These are phyloP conservation scores for Idaea aversata DNA, from an alignment of 2,888 invertebrate genomes.

Conservation along the genomic window DNA sequence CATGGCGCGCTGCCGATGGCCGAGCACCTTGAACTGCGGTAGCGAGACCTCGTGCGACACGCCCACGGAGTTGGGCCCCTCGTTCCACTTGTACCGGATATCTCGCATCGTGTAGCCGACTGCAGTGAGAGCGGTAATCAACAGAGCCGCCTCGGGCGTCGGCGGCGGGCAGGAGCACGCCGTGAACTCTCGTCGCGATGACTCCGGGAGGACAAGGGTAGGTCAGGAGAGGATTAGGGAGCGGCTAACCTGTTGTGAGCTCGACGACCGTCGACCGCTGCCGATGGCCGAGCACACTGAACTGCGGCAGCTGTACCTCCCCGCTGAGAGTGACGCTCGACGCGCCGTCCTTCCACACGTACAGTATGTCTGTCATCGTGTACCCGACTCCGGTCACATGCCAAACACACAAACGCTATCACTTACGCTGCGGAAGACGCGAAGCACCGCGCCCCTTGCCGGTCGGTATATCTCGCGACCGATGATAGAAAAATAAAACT, in stretches of 20 bases:
- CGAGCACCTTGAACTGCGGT: slow-evolving; percentile 97
- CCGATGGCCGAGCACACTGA: slow-evolving; percentile 95
- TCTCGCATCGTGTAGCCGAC: slow-evolving; percentile 98
- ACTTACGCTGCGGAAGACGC: slow-evolving; percentile 46
- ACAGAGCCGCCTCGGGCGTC: neutral
- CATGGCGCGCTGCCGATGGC: slow-evolving; percentile 94
- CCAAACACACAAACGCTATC: slow-evolving; percentile 64
- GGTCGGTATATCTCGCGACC: slow-evolving; percentile 11
- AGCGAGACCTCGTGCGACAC: slow-evolving; percentile 95
- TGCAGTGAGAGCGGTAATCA: slow-evolving; percentile 54
- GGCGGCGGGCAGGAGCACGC: slow-evolving; percentile 34
- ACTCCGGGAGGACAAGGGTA: slow-evolving; percentile 19
- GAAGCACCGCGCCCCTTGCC: slow-evolving; percentile 18
- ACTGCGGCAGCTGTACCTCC: slow-evolving; percentile 95
- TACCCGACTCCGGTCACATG: slow-evolving; percentile 89
- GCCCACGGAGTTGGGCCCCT: slow-evolving; percentile 94
- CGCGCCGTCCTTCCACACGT: slow-evolving; percentile 93
- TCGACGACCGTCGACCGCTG: slow-evolving; percentile 93
- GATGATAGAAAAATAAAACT: slow-evolving; percentile 35
- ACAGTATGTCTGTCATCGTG: slow-evolving; percentile 94
- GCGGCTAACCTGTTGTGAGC: slow-evolving; percentile 90
- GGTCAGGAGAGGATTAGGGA: slow-evolving; percentile 15
- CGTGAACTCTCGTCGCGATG: slow-evolving; percentile 18
- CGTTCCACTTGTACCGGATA: slow-evolving; percentile 97
- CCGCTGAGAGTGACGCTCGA: slow-evolving; percentile 94